Evolutionary conservation across 2,113 vertebrate species (phyloP).

Genomic region (Brachionichthys hirsutus): DNA sequence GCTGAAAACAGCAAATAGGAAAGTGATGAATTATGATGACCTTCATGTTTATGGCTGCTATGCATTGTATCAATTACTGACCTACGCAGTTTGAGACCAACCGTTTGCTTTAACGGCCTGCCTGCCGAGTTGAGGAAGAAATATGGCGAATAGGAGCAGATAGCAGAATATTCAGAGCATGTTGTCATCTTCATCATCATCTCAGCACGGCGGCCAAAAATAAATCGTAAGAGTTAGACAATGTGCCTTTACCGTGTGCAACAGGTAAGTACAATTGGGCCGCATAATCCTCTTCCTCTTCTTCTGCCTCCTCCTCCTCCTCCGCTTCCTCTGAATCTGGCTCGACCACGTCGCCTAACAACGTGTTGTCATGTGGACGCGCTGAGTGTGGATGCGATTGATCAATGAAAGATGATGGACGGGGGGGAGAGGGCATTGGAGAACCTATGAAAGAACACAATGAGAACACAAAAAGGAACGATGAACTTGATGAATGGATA

Average conservation of each 20-base stretch:
- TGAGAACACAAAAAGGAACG: slow-evolving; percentile 27
- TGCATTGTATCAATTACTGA: background rate
- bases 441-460: slow-evolving; percentile 64
- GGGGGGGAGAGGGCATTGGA: slow-evolving; percentile 72
- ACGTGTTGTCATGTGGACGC: slow-evolving; percentile 57
- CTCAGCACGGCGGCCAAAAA: background rate
- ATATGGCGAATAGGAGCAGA: slow-evolving; percentile 3
- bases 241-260: slow-evolving; percentile 61
- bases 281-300: slow-evolving; percentile 59
- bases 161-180: background rate
- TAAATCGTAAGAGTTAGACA: background rate
- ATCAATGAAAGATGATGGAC: slow-evolving; percentile 70
- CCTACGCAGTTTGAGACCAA: background rate
- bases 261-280: slow-evolving; percentile 63
- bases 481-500: slow-evolving; percentile 28
- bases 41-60: background rate
- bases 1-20: background rate
- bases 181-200: slow-evolving; percentile 1
- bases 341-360: slow-evolving; percentile 53
- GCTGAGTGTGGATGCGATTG: slow-evolving; percentile 65
- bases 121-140: background rate
- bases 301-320: slow-evolving; percentile 47
- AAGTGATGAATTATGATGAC: slow-evolving; percentile 1
- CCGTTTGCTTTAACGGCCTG: background rate
- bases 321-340: slow-evolving; percentile 57